Percentiles rank a stretch among this genome's conserved stretches.
phyloP scores from a whole-genome alignment of 2,113 vertebrate genomes.

The Beaufortia kweichowensis region DNA sequence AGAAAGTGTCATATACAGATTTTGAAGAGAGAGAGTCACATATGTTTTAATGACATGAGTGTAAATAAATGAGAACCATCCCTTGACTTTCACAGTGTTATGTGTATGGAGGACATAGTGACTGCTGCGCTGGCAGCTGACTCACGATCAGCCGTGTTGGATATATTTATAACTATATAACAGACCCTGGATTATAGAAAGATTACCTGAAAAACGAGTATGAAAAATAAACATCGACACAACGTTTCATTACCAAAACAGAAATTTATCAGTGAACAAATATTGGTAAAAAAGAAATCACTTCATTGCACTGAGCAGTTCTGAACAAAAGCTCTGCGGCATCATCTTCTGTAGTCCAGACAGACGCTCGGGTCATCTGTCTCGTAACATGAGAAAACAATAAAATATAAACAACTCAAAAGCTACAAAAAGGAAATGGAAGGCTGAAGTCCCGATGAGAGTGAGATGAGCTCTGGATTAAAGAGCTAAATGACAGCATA shows the following conservation, averaged over 20 bases:
- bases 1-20: no score
- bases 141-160: slow-evolving; percentile 14
- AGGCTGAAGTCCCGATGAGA: neutral
- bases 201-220: neutral
- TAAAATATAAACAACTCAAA: slow-evolving; percentile 35
- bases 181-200: slow-evolving; percentile 18
- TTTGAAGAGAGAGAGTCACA: no score
- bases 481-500: slow-evolving; percentile 89
- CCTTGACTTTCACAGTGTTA: no score
- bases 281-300: slow-evolving; percentile 10
- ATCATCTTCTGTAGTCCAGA: slow-evolving; percentile 40
- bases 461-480: neutral
- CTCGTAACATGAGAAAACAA: slow-evolving; percentile 42
- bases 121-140: slow-evolving; percentile 15
- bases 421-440: slow-evolving; percentile 38
- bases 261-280: slow-evolving; percentile 31
- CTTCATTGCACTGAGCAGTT: neutral
- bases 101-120: neutral
- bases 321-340: slow-evolving; percentile 28
- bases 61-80: neutral
- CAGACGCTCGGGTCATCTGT: slow-evolving; percentile 44
- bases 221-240: slow-evolving; percentile 1
- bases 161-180: slow-evolving; percentile 22
- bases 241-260: neutral
- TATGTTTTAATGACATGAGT: no score